phyloP scores from a whole-genome alignment of 2,888 invertebrate species.

The Seladonia tumulorum region DNA sequence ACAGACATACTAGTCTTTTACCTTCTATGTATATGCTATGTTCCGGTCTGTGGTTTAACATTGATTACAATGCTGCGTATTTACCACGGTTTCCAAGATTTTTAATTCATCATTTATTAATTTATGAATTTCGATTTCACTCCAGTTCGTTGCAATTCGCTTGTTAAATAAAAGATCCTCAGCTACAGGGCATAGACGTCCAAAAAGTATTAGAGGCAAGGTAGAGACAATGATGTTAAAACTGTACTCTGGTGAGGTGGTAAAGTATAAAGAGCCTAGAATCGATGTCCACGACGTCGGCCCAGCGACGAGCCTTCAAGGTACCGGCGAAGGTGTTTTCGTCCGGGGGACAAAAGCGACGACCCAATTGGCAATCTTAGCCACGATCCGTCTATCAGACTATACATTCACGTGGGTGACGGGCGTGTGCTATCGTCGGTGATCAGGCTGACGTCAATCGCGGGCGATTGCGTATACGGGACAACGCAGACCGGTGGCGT shows the following conservation, averaged over 20 bases:
- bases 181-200: too few species aligned
- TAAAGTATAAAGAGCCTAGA: neutral
- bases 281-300: neutral
- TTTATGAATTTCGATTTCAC: too few species aligned
- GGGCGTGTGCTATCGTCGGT: neutral
- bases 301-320: neutral
- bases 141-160: too few species aligned
- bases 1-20: neutral
- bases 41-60: neutral
- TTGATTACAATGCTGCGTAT: too few species aligned
- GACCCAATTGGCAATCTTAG: conserved; percentile 16
- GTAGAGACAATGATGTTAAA: too few species aligned
- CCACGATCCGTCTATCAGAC: neutral
- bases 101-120: too few species aligned
- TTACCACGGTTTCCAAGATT: too few species aligned
- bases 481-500: conserved; percentile 7
- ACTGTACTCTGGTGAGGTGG: neutral
- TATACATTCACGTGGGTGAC: neutral
- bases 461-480: conserved; percentile 28
- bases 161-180: too few species aligned
- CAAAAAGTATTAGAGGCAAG: too few species aligned
- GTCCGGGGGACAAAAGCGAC: neutral
- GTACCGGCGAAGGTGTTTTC: neutral
- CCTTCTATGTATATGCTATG: neutral
- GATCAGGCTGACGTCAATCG: conserved; percentile 31